A percentile compares a stretch with the other conserved stretches of the same genome.
Evolutionary conservation across 2,113 vertebrate genomes (phyloP).

Genomic region (Chlamydotis undulata): DNA sequence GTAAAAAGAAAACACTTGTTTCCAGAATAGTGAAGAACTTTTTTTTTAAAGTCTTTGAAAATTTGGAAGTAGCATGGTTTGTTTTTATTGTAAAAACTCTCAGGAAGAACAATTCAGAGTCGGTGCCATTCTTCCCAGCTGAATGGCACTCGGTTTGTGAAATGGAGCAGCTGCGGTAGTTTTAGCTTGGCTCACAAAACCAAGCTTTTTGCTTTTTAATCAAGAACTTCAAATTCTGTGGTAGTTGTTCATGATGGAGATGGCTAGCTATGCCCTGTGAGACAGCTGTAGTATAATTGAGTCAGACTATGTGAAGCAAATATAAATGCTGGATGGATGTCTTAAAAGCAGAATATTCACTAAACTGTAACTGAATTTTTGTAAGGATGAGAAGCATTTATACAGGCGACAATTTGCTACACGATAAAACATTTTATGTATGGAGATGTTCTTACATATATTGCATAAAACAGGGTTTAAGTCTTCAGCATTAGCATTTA

Average conservation of each 20-base stretch:
- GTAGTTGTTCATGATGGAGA: slow-evolving; percentile 74
- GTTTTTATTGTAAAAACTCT: slow-evolving; percentile 79
- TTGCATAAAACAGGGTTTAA: background rate
- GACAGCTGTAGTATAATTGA: slow-evolving; percentile 82
- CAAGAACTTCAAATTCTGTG: slow-evolving; percentile 74
- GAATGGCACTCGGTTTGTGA: slow-evolving; percentile 77
- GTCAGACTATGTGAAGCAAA: slow-evolving; percentile 73
- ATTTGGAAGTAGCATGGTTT: slow-evolving; percentile 77
- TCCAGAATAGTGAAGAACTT: slow-evolving; percentile 68
- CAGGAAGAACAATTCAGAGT: slow-evolving; percentile 79
- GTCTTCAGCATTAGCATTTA: background rate
- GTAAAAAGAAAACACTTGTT: slow-evolving; percentile 78
- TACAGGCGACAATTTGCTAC: background rate
- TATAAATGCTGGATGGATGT: slow-evolving; percentile 58
- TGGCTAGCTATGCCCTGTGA: slow-evolving; percentile 73
- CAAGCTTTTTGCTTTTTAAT: slow-evolving; percentile 72
- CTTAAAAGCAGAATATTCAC: slow-evolving; percentile 19
- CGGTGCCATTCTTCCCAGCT: slow-evolving; percentile 77
- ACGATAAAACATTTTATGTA: background rate
- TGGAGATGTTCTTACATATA: background rate
- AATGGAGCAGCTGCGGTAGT: slow-evolving; percentile 76
- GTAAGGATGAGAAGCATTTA: slow-evolving; percentile 7
- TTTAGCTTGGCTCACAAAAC: slow-evolving; percentile 77
- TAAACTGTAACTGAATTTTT: slow-evolving; percentile 33
- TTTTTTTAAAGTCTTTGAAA: slow-evolving; percentile 69